Percentiles rank a stretch among this genome's conserved stretches.
Evolutionary conservation across 2,797 vertebrate species (phyloP).

Genomic region (Scleropages formosus): DNA sequence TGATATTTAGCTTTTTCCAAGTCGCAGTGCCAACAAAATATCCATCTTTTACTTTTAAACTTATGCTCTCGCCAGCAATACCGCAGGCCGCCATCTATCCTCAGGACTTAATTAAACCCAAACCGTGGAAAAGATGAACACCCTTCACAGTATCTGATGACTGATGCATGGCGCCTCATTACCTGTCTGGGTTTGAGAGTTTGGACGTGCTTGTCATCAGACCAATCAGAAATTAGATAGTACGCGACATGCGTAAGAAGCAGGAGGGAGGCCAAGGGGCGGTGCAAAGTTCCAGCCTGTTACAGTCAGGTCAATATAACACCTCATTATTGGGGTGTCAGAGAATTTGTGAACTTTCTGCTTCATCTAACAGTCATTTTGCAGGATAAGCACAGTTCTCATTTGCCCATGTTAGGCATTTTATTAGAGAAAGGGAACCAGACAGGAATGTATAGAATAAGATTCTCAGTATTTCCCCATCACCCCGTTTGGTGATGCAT

Average conservation of each 20-base stretch:
- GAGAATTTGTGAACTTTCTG: slow-evolving; percentile 84
- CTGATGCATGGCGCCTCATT: slow-evolving; percentile 51
- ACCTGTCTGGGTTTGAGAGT: slow-evolving; percentile 51
- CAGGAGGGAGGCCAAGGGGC: slow-evolving; percentile 38
- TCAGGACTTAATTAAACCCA: slow-evolving; percentile 40
- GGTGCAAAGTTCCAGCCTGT: slow-evolving; percentile 57
- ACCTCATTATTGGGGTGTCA: slow-evolving; percentile 82
- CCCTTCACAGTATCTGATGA: slow-evolving; percentile 58
- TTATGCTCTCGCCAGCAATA: slow-evolving; percentile 38
- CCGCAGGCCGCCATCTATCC: slow-evolving; percentile 35
- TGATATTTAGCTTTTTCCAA: too few relatives aligned
- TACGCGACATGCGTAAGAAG: slow-evolving; percentile 35
- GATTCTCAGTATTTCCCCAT: background rate
- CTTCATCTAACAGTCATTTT: slow-evolving; percentile 84
- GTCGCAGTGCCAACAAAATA: slow-evolving; percentile 40
- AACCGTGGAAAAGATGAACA: slow-evolving; percentile 59
- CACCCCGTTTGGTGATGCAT: background rate
- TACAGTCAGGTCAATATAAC: slow-evolving; percentile 78
- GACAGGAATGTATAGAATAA: slow-evolving; percentile 46
- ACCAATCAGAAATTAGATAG: too few relatives aligned
- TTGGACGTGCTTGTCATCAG: slow-evolving; percentile 54
- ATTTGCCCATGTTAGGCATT: slow-evolving; percentile 71
- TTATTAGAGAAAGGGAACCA: slow-evolving; percentile 59
- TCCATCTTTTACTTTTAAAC: slow-evolving; percentile 47
- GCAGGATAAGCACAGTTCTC: slow-evolving; percentile 80